Conservation (phyloP, 2,797 vertebrate species). For the Rhinichthys osculus region DNA sequence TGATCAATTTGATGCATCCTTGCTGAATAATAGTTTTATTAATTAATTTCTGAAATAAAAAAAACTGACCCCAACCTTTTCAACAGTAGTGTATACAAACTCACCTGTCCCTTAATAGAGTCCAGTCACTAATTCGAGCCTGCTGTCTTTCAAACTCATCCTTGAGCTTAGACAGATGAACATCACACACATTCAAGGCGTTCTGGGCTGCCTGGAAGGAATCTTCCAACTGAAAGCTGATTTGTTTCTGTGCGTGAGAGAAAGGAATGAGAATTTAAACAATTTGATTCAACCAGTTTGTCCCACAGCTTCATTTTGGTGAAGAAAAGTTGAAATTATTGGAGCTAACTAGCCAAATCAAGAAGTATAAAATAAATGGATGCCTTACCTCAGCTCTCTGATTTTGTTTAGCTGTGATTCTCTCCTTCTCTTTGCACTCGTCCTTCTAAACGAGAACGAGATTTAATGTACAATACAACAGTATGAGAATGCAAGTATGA, state of each 20-base stretch:
- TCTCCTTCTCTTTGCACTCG: constrained; percentile 55
- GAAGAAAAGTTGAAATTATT: not conserved
- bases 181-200: constrained; percentile 68
- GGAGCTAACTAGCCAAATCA: not conserved
- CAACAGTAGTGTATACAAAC: constrained; percentile 35
- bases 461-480: constrained; percentile 5
- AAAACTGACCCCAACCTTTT: not conserved
- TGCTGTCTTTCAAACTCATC: constrained; percentile 56
- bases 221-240: constrained; percentile 61
- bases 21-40: not conserved
- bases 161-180: constrained; percentile 65
- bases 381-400: constrained; percentile 57
- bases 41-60: not conserved
- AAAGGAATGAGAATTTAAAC: not conserved
- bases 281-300: not conserved
- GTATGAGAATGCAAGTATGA: not conserved
- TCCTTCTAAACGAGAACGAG: constrained; percentile 53
- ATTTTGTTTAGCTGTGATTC: constrained; percentile 49
- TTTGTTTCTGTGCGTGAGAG: constrained; percentile 64
- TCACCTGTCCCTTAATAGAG: constrained; percentile 71
- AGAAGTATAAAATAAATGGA: not conserved
- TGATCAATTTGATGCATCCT: not conserved
- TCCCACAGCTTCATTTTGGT: not conserved
- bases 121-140: constrained; percentile 59
- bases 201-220: constrained; percentile 68